Evolutionary conservation across 2,113 vertebrate genomes (phyloP).

Genomic region (Heliornis fulica): DNA sequence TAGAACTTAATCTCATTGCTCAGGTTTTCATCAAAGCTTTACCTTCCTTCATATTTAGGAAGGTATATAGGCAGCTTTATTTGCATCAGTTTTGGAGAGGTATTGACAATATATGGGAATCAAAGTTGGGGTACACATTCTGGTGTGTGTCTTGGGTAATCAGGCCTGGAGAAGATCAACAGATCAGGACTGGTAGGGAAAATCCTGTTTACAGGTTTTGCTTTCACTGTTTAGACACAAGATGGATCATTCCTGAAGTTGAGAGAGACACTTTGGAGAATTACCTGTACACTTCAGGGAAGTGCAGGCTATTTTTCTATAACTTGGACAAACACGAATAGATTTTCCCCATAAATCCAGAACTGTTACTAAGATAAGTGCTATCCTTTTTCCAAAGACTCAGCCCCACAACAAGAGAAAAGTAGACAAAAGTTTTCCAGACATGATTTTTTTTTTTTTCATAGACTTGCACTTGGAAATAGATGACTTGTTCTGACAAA

Average conservation of each 20-base stretch:
- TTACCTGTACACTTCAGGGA: not conserved
- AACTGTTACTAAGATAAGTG: not conserved
- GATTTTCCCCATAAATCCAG: not conserved
- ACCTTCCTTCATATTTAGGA: no score
- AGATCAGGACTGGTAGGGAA: not conserved
- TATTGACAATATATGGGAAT: not conserved
- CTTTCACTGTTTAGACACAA: not conserved
- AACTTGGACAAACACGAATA: not conserved
- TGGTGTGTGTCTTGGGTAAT: not conserved
- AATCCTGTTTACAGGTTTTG: no score
- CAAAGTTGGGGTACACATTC: not conserved
- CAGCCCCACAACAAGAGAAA: not conserved
- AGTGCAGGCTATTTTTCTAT: not conserved
- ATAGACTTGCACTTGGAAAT: not conserved
- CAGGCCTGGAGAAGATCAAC: not conserved
- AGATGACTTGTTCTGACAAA: conserved; percentile 35
- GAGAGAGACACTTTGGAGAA: not conserved
- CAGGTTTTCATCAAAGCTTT: not conserved
- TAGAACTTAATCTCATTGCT: not conserved
- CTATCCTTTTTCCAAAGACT: not conserved
- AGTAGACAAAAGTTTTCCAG: conserved; percentile 1
- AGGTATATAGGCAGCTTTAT: not conserved
- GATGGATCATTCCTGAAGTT: not conserved
- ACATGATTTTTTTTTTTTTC: not conserved
- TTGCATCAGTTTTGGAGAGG: not conserved